These are phyloP conservation scores for Chaetodon trifasciatus DNA, from an alignment of 2,797 vertebrate species.

Conservation along the genomic window DNA sequence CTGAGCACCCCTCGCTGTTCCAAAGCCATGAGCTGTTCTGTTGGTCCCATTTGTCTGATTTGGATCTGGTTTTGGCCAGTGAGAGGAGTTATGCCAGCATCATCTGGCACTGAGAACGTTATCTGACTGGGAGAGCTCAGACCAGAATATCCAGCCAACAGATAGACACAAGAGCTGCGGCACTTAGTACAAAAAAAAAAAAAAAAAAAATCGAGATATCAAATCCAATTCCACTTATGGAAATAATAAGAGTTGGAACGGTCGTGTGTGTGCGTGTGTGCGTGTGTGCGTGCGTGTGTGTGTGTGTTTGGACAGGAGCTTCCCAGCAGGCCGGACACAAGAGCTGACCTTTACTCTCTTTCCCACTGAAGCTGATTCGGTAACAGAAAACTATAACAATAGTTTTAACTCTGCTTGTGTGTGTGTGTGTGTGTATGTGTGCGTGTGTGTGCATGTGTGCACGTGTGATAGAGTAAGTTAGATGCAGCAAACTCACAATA, in stretches of 20 bases:
- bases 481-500: background rate
- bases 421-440: background rate
- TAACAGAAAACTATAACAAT: constrained; percentile 28
- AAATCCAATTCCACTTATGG: constrained; percentile 10
- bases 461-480: background rate
- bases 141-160: constrained; percentile 9
- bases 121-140: constrained; percentile 1
- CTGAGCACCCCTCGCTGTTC: background rate
- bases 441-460: background rate
- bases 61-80: constrained; percentile 8
- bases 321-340: constrained; percentile 29
- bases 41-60: constrained; percentile 17
- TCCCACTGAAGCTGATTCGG: constrained; percentile 33
- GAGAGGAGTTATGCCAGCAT: constrained; percentile 26
- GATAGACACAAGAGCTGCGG: background rate
- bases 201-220: constrained; percentile 12
- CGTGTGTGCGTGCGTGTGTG: too few relatives aligned
- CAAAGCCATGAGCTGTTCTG: background rate
- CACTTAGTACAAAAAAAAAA: background rate
- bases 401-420: background rate
- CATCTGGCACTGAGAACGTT: constrained; percentile 3
- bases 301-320: constrained; percentile 25
- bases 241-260: constrained; percentile 8
- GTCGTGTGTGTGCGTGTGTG: background rate
- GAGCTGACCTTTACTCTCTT: constrained; percentile 21